phyloP scores from a whole-genome alignment of 2,797 vertebrate genomes.

The Tauraco hartlaubi region DNA sequence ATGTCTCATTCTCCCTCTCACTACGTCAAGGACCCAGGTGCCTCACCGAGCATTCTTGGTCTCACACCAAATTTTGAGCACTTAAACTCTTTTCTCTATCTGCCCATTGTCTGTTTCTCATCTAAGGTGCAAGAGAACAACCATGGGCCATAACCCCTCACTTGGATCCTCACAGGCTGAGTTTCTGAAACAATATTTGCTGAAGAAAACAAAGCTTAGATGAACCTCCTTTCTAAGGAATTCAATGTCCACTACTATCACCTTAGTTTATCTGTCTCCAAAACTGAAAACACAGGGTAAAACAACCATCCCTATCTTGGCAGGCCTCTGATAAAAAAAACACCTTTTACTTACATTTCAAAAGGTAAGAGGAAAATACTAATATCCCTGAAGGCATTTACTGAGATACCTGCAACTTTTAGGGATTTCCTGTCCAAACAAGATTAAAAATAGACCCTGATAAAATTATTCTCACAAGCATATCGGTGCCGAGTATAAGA shows the following conservation, averaged over 20 bases:
- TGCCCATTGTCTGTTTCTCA: background rate
- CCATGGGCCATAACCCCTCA: background rate
- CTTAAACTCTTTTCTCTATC: background rate
- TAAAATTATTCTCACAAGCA: background rate
- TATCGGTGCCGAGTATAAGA: background rate
- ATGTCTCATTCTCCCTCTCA: background rate
- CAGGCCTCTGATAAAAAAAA: background rate
- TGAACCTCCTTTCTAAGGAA: background rate
- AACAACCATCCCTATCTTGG: background rate
- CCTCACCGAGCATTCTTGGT: accelerated
- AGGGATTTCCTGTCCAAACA: background rate
- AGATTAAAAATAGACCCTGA: slow-evolving; percentile 24
- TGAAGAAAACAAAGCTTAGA: background rate
- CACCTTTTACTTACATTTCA: slow-evolving; percentile 26
- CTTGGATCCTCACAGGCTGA: background rate
- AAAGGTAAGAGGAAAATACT: slow-evolving; percentile 37
- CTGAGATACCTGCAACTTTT: background rate
- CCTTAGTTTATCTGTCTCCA: background rate
- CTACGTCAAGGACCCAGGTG: background rate
- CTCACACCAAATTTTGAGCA: accelerated
- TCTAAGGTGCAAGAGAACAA: background rate
- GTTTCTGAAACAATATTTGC: background rate
- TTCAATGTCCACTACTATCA: background rate
- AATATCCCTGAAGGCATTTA: slow-evolving; percentile 6
- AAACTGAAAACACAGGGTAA: background rate